These are phyloP conservation scores for Aplochiton taeniatus DNA, from an alignment of 2,797 vertebrate species.

Conservation along the genomic window DNA sequence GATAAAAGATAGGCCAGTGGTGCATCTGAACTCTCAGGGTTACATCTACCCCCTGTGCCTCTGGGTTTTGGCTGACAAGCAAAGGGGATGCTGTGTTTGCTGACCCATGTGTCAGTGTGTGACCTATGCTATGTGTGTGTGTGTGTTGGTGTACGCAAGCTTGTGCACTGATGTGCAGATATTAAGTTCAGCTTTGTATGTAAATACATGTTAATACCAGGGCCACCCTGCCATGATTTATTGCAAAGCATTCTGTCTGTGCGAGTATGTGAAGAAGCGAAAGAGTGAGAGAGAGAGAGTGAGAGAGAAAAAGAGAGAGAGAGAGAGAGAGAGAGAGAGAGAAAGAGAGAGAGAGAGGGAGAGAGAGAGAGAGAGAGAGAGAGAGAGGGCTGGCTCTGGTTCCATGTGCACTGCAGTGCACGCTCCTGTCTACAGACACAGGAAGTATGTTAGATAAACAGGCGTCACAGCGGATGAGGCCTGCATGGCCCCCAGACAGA, in stretches of 20 bases:
- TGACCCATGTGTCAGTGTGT: no score
- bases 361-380: conserved; percentile 7
- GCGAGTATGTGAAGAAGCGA: conserved; percentile 7
- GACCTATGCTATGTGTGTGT: background rate
- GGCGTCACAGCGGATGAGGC: conserved; percentile 57
- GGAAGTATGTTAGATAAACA: conserved; percentile 69
- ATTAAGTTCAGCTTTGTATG: no score
- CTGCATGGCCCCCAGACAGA: conserved; percentile 23
- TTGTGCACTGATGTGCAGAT: background rate
- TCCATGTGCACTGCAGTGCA: conserved; percentile 20
- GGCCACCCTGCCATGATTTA: conserved; percentile 38
- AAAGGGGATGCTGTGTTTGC: background rate
- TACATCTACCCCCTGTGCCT: background rate
- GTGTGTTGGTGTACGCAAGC: background rate
- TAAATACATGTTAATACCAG: conserved; percentile 1
- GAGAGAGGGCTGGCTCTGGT: background rate
- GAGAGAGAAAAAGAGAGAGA: background rate
- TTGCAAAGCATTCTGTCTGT: background rate
- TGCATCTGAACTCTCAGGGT: background rate
- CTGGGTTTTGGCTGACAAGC: background rate
- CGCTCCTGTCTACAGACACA: conserved; percentile 41
- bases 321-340: conserved; percentile 18
- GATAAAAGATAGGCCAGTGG: conserved; percentile 26
- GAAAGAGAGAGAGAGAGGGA: background rate
- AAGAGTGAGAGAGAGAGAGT: conserved; percentile 1